phyloP scores from a whole-genome alignment of 2,888 invertebrate genomes.

The Tuta absoluta region DNA sequence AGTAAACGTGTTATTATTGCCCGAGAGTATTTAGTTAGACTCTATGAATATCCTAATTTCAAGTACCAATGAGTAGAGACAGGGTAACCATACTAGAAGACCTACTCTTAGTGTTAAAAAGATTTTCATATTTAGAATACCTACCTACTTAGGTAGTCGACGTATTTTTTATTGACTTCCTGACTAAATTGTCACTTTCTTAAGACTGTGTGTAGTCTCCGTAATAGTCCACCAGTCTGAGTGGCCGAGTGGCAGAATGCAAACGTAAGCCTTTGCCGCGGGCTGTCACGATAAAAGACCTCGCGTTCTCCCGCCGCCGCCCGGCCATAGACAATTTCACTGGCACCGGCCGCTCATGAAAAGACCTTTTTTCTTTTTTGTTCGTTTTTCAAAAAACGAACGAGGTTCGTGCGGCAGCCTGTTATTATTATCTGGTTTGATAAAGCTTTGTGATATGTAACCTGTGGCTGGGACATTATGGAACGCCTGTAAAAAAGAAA shows the following conservation, averaged over 20 bases:
- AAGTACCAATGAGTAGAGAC: no score
- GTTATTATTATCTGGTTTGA: slow-evolving; percentile 30
- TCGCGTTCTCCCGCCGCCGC: slow-evolving; percentile 40
- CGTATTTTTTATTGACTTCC: neutral
- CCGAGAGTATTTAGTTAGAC: no score
- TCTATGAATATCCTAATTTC: no score
- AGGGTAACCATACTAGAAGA: no score
- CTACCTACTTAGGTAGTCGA: neutral
- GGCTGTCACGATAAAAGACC: slow-evolving; percentile 76
- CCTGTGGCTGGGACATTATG: slow-evolving; percentile 20
- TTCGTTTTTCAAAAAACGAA: slow-evolving; percentile 44
- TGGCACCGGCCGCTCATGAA: slow-evolving; percentile 59
- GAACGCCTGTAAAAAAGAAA: slow-evolving; percentile 7
- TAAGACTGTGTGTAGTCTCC: neutral
- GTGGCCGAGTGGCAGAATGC: slow-evolving; percentile 63
- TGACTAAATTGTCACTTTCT: slow-evolving; percentile 11
- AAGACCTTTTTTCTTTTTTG: slow-evolving; percentile 53
- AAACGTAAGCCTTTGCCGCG: slow-evolving; percentile 60
- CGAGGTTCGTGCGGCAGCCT: slow-evolving; percentile 34
- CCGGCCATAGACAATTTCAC: slow-evolving; percentile 72
- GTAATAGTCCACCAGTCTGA: slow-evolving; percentile 33
- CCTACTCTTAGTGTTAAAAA: no score
- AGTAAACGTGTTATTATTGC: no score
- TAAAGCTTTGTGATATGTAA: slow-evolving; percentile 24
- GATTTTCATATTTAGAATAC: neutral